These are phyloP conservation scores for Triplophysa tibetana DNA, from an alignment of 2,113 vertebrate species.

Conservation along the genomic window DNA sequence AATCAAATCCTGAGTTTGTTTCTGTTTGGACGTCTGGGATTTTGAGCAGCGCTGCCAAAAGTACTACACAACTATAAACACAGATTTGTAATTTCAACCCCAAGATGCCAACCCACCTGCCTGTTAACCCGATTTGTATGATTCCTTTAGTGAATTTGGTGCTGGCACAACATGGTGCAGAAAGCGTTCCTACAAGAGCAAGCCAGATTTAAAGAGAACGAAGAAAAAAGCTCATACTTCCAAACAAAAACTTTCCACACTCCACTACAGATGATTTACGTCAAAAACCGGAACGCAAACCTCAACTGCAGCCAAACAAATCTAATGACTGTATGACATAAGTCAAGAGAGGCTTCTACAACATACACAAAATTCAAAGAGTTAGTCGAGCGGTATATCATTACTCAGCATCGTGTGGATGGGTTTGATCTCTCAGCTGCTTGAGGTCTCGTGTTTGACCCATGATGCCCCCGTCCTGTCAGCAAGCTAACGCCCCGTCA, in stretches of 20 bases:
- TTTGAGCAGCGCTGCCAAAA: neutral
- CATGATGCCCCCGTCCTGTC: constrained; percentile 62
- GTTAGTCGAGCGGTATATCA: constrained; percentile 56
- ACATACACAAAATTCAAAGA: constrained; percentile 60
- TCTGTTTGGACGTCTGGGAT: neutral
- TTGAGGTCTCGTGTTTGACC: constrained; percentile 70
- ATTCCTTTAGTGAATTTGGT: too few species aligned
- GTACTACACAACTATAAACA: neutral
- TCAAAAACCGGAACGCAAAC: neutral
- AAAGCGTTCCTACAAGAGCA: neutral
- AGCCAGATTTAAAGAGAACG: neutral
- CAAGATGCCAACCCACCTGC: too few species aligned
- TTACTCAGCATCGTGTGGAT: constrained; percentile 51
- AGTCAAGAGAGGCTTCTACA: constrained; percentile 53
- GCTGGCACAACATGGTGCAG: neutral
- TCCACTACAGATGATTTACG: neutral
- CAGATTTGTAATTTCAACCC: neutral
- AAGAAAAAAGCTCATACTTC: neutral
- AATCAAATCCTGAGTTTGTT: constrained; percentile 1
- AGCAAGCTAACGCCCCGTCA: constrained; percentile 57
- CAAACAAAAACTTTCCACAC: neutral
- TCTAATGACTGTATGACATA: neutral
- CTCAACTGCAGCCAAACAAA: constrained; percentile 23
- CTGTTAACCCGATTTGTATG: too few species aligned
- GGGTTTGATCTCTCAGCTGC: constrained; percentile 58